Evolutionary conservation across 2,888 invertebrate species (phyloP).

Genomic region (Protula sp.): DNA sequence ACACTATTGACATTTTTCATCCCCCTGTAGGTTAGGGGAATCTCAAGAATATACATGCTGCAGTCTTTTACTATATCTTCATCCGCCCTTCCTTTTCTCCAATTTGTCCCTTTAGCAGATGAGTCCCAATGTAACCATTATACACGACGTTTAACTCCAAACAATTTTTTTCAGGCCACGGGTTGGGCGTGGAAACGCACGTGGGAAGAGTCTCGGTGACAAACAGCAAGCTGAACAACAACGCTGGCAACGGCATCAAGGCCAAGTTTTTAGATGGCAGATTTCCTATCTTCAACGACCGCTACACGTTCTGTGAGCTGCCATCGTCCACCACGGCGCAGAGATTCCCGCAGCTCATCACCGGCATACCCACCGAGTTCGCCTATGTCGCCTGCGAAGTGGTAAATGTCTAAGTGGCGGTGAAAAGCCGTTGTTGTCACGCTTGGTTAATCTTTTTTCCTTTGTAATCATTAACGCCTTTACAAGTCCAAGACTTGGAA

Average conservation of each 20-base stretch:
- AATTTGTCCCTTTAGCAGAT: too few relatives aligned
- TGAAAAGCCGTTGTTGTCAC: not conserved
- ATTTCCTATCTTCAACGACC: slow-evolving; percentile 26
- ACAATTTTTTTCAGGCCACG: slow-evolving; percentile 45
- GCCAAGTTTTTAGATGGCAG: slow-evolving; percentile 30
- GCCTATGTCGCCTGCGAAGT: slow-evolving; percentile 1
- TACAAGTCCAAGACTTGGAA: too few relatives aligned
- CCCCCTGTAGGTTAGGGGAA: too few relatives aligned
- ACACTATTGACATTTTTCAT: too few relatives aligned
- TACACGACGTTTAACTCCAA: too few relatives aligned
- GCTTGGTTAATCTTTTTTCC: not conserved
- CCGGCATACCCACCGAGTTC: slow-evolving; percentile 9
- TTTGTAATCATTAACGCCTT: not conserved
- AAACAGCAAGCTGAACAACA: slow-evolving; percentile 38
- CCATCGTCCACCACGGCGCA: slow-evolving; percentile 15
- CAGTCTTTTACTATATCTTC: too few relatives aligned
- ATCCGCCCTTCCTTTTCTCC: too few relatives aligned
- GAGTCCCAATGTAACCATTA: too few relatives aligned
- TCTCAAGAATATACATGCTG: too few relatives aligned
- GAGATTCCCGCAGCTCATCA: slow-evolving; percentile 18
- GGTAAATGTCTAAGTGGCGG: not conserved
- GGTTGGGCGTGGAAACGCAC: slow-evolving; percentile 42
- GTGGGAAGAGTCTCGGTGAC: slow-evolving; percentile 46
- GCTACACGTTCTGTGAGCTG: slow-evolving; percentile 34
- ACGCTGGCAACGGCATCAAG: slow-evolving; percentile 52